Conservation (phyloP, 2,113 vertebrate genomes). For the Ciconia boyciana region DNA sequence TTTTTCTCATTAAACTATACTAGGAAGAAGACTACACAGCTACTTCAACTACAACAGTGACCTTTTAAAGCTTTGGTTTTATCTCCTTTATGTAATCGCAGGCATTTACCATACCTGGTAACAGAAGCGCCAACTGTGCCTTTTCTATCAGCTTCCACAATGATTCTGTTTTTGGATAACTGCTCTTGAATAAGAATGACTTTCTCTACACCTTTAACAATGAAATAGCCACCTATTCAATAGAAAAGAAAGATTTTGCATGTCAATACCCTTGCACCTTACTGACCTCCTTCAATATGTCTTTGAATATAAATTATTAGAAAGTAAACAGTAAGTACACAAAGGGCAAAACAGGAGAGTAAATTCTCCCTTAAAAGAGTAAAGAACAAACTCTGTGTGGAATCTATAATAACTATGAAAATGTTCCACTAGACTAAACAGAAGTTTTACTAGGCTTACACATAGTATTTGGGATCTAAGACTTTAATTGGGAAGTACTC, state of each 20-base stretch:
- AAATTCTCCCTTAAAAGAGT: background rate
- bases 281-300: background rate
- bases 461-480: background rate
- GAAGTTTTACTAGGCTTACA: background rate
- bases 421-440: background rate
- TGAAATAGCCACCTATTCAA: constrained; percentile 91
- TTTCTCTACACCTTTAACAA: constrained; percentile 98
- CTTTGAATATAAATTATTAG: background rate
- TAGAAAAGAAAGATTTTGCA: background rate
- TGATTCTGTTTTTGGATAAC: constrained; percentile 97
- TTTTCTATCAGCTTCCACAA: constrained; percentile 96
- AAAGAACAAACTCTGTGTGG: background rate
- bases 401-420: background rate
- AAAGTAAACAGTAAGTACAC: background rate
- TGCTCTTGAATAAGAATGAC: constrained; percentile 99
- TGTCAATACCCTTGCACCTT: background rate
- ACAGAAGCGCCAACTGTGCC: constrained; percentile 94
- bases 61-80: background rate
- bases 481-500: background rate
- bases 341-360: background rate
- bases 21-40: background rate
- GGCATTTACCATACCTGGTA: constrained; percentile 83
- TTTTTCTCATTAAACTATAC: background rate
- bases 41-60: background rate
- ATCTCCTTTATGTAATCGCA: background rate